A percentile compares a stretch with the other conserved stretches of the same genome.
phyloP scores from a whole-genome alignment of 1,140 invertebrate genomes.

The Pteromalus puparum region DNA sequence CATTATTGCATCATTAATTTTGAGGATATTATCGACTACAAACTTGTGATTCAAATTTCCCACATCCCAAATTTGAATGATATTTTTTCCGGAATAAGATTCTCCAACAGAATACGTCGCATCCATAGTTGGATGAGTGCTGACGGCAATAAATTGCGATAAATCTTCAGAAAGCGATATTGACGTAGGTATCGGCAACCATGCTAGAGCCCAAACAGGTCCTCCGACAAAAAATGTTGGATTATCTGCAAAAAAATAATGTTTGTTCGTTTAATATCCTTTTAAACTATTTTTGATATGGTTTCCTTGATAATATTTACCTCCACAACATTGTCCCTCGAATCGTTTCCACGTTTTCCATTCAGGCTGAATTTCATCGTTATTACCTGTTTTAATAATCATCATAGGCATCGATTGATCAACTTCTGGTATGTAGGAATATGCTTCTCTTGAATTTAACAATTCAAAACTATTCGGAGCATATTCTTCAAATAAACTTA shows the following conservation, averaged over 20 bases:
- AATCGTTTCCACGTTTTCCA: slow-evolving; percentile 74
- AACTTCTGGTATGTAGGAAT: slow-evolving; percentile 68
- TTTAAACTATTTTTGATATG: slow-evolving; percentile 11
- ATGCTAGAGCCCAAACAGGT: slow-evolving; percentile 77
- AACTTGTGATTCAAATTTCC: slow-evolving; percentile 72
- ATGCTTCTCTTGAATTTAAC: slow-evolving; percentile 59
- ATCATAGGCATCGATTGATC: slow-evolving; percentile 68
- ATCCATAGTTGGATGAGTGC: slow-evolving; percentile 73
- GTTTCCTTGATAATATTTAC: slow-evolving; percentile 54
- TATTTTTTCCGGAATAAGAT: slow-evolving; percentile 68
- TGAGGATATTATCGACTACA: slow-evolving; percentile 24
- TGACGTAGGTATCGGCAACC: slow-evolving; percentile 76
- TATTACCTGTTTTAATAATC: slow-evolving; percentile 26
- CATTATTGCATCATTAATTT: slow-evolving; percentile 20
- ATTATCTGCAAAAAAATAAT: slow-evolving; percentile 59
- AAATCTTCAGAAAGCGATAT: slow-evolving; percentile 58
- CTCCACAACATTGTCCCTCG: slow-evolving; percentile 66
- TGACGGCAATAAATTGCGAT: slow-evolving; percentile 77
- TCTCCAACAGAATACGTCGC: slow-evolving; percentile 66
- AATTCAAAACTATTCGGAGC: slow-evolving; percentile 62
- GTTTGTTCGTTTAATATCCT: slow-evolving; percentile 21
- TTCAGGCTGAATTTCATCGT: slow-evolving; percentile 54
- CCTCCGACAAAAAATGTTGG: slow-evolving; percentile 80
- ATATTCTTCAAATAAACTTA: slow-evolving; percentile 65
- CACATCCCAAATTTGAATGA: slow-evolving; percentile 80